phyloP scores from a whole-genome alignment of 1,140 invertebrate species.

The Octopus bimaculoides region DNA sequence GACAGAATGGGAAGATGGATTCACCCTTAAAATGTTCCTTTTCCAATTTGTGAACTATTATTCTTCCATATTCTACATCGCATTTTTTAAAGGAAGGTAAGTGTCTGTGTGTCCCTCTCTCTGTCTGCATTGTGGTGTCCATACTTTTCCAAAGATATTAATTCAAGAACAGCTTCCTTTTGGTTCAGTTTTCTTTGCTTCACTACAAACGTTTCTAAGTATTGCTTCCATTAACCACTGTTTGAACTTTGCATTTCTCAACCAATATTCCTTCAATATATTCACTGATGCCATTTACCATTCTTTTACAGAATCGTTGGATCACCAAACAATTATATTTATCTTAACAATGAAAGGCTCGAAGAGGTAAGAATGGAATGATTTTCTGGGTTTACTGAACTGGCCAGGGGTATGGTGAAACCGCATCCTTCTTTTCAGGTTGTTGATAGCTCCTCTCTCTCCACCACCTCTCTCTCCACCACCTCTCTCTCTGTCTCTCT shows the following conservation, averaged over 20 bases:
- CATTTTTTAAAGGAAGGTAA: conserved; percentile 87
- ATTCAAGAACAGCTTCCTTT: too few species aligned
- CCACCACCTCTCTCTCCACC: too few species aligned
- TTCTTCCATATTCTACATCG: conserved; percentile 93
- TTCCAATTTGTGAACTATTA: conserved; percentile 98
- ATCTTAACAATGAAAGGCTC: conserved; percentile 46
- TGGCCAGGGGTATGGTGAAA: too few species aligned
- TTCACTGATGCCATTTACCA: not conserved
- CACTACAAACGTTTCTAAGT: too few species aligned
- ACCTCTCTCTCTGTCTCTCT: too few species aligned
- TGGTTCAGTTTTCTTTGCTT: too few species aligned
- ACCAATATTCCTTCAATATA: not conserved
- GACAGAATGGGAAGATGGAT: conserved; percentile 92
- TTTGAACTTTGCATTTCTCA: too few species aligned
- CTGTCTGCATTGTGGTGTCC: not conserved
- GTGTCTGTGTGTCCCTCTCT: conserved; percentile 18
- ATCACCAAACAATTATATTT: conserved; percentile 45
- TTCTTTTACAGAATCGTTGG: conserved; percentile 45
- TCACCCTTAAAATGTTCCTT: conserved; percentile 95
- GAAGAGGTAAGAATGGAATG: conserved; percentile 56
- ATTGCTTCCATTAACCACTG: too few species aligned
- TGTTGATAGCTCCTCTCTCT: too few species aligned
- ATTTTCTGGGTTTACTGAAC: too few species aligned
- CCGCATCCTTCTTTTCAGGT: too few species aligned
- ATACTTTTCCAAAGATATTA: too few species aligned